Evolutionary conservation across 2,888 invertebrate species (phyloP), one percentile per base, ranked within the genome.

Genomic region (Spilarctia lutea): DNA sequence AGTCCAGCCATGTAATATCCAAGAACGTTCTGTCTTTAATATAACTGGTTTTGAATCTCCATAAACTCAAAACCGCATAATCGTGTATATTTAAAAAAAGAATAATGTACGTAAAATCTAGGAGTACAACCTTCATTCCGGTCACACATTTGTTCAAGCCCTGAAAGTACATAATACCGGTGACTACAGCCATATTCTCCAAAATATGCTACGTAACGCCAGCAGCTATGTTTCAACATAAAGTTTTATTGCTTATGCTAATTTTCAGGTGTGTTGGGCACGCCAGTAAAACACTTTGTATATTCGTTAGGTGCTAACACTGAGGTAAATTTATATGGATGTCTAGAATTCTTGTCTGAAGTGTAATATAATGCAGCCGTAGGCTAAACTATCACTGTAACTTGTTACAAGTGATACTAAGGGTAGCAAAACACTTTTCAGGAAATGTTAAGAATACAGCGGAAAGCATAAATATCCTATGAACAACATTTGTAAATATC

Each of bases 161-260:
- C 69, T 48, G 71, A 20, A 20, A 75, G 72, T 60, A 75, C 69
- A 65, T 52, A 71, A 60, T 72, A 71, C 42, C 39, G 68, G 73
- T 70, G 72, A 76, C 63, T 82, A 20, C 68, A 30, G 20, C 71
- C 78, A 79, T 79, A 77, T 79, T 80, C 79, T 76, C 74, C 73
- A 75, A 82, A 83, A 84, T 84, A 83, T 83, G 73, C 81, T 71
- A 75, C 77, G 72, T 80, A 78, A 75, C 79, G 74, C 78, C 72
- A 73, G 70, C 66, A 72, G 72, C 77, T 72, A 76, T 77, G 83
- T 81, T 81, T 71, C 81, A 75, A 78, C 82, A 80, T 84, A 81
- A 91, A 91, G 89, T 91, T 91, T 90, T 91, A 91, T 91, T 91
- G 90, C 89, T 85, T 90, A 91, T 90, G 91, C 87, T 90, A 91